Base-by-base conservation (phyloP, 2,888 invertebrate genomes). In the Ptilodon capucinus region DNA sequence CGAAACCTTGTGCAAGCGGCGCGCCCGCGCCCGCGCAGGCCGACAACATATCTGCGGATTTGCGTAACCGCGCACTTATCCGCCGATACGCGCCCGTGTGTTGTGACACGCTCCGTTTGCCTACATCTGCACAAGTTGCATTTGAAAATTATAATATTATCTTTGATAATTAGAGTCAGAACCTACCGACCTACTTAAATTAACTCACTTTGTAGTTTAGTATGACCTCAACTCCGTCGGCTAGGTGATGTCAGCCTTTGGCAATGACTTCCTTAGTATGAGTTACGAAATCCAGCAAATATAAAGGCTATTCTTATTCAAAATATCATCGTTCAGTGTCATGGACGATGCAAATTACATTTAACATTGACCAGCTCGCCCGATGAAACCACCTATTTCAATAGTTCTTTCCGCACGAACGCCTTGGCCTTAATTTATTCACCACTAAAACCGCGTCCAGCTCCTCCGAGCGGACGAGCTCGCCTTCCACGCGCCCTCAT, bases 51-150 rank as follows among this genome's bases (percentile, higher is more conserved):
- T 91, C 90, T 91, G 85, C 85, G 76, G 86, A 87, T 91, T 91
- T 91, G 89, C 90, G 91, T 91, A 91, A 91, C 86, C 75, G 79
- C 86, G 85, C 83, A 88, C 87, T 89, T 91, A 90, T 89, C 89
- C 90, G 81, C 80, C 79, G 84, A 86, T 86, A 88, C 81, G 74
- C 76, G 77, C 76, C 84, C 77, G 79, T 86, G 82, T 81, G 83
- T 88, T 86, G 86, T 86, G 86, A 86, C 88, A 86, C 79, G 83
- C 77, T 79, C 81, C 76, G 78, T 71, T 79, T 84, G 77, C 76
- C 79, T 75, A 74, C 79, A 79, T 79, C 79, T 75, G 72, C 69
- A 71, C 72, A 69, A 71, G 70, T 64, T 64, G 57, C 65, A 64
- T 71, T 71, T 68, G 61, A 68, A 73, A n/a, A 75, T 64, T 66